Conservation (phyloP, 2,113 vertebrate species). For the Trematocara macrostoma region DNA sequence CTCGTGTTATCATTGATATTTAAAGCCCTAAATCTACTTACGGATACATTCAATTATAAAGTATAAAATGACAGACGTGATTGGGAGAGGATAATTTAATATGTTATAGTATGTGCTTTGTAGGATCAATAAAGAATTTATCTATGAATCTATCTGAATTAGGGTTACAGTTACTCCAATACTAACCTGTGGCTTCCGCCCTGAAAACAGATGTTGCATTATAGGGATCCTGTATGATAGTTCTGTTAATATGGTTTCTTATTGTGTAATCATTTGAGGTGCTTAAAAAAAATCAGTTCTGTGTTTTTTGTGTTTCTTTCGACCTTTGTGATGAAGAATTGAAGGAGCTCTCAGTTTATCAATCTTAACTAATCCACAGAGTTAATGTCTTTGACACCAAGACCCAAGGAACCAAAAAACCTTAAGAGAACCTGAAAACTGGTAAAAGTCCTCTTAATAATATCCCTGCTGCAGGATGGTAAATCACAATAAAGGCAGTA, state of each 20-base stretch:
- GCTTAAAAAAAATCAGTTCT: background rate
- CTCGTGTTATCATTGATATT: background rate
- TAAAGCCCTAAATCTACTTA: background rate
- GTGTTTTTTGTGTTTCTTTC: background rate
- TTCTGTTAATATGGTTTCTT: background rate
- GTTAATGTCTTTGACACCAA: background rate
- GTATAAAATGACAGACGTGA: background rate
- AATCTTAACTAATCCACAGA: background rate
- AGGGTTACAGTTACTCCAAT: background rate
- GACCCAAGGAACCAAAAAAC: background rate
- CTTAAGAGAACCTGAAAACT: background rate
- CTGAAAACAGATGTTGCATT: background rate
- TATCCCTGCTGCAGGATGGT: accelerated
- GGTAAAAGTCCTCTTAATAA: background rate
- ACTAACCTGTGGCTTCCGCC: background rate
- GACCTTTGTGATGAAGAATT: background rate
- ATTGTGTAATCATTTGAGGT: accelerated
- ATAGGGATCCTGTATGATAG: accelerated
- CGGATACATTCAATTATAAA: background rate
- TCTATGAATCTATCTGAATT: background rate
- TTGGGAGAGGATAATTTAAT: accelerated
- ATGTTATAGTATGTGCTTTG: accelerated
- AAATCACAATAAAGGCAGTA: accelerated
- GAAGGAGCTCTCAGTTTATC: too few relatives aligned
- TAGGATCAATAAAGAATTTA: background rate